Percentiles rank a stretch among this genome's conserved stretches.
These are phyloP conservation scores for Drosophila biarmipes DNA, from an alignment of 1,140 invertebrate genomes.

Conservation along the genomic window DNA sequence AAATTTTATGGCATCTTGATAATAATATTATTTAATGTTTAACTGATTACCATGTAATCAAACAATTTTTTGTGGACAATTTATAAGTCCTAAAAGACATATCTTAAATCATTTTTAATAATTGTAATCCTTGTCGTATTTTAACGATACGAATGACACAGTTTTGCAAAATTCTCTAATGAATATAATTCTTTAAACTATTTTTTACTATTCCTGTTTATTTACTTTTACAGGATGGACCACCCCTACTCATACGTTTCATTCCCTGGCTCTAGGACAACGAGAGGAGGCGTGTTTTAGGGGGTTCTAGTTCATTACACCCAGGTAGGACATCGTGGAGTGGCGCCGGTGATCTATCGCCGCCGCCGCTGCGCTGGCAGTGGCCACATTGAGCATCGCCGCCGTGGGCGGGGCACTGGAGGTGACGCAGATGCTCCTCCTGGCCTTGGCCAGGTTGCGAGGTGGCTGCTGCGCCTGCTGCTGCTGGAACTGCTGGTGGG, in stretches of 20 bases:
- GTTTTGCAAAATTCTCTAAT: no score
- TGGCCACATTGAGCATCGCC: conserved; percentile 54
- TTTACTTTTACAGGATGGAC: background rate
- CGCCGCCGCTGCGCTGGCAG: conserved; percentile 33
- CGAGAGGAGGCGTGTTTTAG: conserved; percentile 13
- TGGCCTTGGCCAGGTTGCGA: conserved; percentile 57
- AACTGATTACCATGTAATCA: no score
- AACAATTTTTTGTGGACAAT: no score
- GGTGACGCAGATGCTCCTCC: conserved; percentile 79
- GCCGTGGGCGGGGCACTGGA: conserved; percentile 69
- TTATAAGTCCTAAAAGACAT: no score
- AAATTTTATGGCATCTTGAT: no score
- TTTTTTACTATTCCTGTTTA: background rate
- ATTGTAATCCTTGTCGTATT: no score
- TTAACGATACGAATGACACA: no score
- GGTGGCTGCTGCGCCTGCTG: conserved; percentile 45
- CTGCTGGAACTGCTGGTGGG: conserved; percentile 56
- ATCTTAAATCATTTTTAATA: no score
- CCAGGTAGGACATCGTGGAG: conserved; percentile 81
- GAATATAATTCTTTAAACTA: background rate
- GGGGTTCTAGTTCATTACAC: conserved; percentile 69
- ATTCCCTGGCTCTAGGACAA: conserved; percentile 31
- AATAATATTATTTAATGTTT: no score
- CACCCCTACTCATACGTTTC: conserved; percentile 8
- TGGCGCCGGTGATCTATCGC: conserved; percentile 70